Evolutionary conservation across 2,113 vertebrate species (phyloP).

Genomic region (Caranx melampygus): DNA sequence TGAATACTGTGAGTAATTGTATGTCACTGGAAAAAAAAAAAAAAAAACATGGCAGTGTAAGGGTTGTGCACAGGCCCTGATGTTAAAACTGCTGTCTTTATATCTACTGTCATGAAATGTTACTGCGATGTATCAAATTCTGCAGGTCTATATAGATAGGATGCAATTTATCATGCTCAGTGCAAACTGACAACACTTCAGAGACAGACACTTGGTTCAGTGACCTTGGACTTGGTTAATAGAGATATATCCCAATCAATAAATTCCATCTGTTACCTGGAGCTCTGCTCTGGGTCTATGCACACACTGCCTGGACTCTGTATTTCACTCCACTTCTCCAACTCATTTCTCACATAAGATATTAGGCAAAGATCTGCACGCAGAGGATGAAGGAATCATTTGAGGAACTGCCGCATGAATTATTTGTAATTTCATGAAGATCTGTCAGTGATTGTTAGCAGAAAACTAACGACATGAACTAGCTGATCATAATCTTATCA

Average conservation of each 20-base stretch:
- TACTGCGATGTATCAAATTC: slow-evolving; percentile 5
- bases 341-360: slow-evolving; percentile 28
- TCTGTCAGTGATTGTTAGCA: neutral
- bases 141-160: neutral
- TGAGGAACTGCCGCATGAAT: neutral
- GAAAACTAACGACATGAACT: neutral
- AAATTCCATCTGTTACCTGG: slow-evolving; percentile 50
- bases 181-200: slow-evolving; percentile 32
- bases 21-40: neutral
- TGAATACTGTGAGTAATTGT: neutral
- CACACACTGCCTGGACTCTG: neutral
- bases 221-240: slow-evolving; percentile 56
- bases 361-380: neutral
- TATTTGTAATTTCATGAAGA: neutral
- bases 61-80: slow-evolving; percentile 4
- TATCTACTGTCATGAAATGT: slow-evolving; percentile 14
- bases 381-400: neutral
- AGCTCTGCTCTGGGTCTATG: slow-evolving; percentile 17
- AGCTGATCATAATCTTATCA: neutral
- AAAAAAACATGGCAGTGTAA: neutral
- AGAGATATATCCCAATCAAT: slow-evolving; percentile 56
- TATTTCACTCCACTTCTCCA: slow-evolving; percentile 1
- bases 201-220: slow-evolving; percentile 16
- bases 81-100: neutral
- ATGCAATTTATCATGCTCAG: slow-evolving; percentile 21